Conservation (phyloP, 2,113 vertebrate genomes). For the human region DNA sequence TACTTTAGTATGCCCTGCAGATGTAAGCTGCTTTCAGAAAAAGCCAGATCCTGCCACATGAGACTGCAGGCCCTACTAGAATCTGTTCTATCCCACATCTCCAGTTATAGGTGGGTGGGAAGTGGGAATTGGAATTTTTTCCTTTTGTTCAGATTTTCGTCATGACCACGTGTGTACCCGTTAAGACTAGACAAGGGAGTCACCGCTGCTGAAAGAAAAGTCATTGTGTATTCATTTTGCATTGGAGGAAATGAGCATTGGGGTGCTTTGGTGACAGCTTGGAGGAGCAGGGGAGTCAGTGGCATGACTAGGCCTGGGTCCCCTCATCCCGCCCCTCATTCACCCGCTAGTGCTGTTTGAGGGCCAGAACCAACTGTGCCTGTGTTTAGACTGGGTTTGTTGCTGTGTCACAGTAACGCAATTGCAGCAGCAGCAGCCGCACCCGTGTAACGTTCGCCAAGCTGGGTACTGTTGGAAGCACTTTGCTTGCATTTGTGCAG, state of each 20-base stretch:
- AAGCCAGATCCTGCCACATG: accelerated
- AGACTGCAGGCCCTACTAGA: accelerated
- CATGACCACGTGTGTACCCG: accelerated
- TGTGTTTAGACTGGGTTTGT: neutral
- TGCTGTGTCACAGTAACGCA: accelerated
- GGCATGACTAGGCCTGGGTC: accelerated
- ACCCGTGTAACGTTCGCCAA: accelerated
- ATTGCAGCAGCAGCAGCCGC: accelerated
- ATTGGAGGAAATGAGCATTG: accelerated
- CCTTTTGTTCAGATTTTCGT: neutral
- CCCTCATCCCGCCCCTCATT: neutral
- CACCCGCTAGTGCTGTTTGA: accelerated
- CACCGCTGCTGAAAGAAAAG: neutral
- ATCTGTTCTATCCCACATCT: accelerated
- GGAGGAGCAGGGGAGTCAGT: accelerated
- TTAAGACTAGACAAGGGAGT: accelerated
- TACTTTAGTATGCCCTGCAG: neutral
- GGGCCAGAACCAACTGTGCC: accelerated
- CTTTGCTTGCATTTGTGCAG: accelerated
- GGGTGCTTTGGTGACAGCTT: accelerated
- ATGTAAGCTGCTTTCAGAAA: neutral
- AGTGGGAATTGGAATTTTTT: neutral
- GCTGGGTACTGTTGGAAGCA: accelerated
- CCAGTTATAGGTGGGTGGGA: accelerated
- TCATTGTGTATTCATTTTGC: accelerated